Conservation (phyloP, 2,113 vertebrate species). For the Gambusia holbrooki region DNA sequence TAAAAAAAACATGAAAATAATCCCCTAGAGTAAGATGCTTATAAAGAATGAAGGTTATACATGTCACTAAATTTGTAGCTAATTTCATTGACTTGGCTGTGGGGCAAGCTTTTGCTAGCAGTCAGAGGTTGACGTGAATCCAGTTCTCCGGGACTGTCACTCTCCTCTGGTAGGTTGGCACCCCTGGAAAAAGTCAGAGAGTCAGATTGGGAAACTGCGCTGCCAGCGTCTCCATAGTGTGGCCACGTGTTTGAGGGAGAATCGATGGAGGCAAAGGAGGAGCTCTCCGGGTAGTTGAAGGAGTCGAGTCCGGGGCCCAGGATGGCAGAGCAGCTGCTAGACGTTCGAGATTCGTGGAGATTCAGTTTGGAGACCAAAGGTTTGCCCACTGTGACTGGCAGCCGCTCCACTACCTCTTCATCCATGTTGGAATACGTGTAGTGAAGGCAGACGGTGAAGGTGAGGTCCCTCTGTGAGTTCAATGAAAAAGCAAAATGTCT, state of each 20-base stretch:
- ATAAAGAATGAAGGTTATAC: constrained; percentile 65
- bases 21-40: constrained; percentile 4
- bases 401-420: constrained; percentile 82
- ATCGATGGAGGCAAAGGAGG: constrained; percentile 46
- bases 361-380: constrained; percentile 90
- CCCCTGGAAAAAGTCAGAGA: constrained; percentile 12
- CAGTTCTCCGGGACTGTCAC: constrained; percentile 60
- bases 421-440: constrained; percentile 83
- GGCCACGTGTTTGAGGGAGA: constrained; percentile 38
- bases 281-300: constrained; percentile 39
- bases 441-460: constrained; percentile 84
- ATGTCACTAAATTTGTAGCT: constrained; percentile 68
- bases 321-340: constrained; percentile 29
- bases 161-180: constrained; percentile 82
- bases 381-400: constrained; percentile 80
- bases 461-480: constrained; percentile 80
- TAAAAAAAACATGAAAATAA: background rate
- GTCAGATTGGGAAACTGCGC: constrained; percentile 2
- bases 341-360: constrained; percentile 66
- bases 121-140: constrained; percentile 49
- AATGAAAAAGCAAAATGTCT: constrained; percentile 3
- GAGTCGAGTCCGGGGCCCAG: constrained; percentile 53
- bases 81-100: constrained; percentile 44
- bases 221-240: background rate
- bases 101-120: constrained; percentile 67